phyloP scores from a whole-genome alignment of 2,888 invertebrate species.

The Plebejus anna region DNA sequence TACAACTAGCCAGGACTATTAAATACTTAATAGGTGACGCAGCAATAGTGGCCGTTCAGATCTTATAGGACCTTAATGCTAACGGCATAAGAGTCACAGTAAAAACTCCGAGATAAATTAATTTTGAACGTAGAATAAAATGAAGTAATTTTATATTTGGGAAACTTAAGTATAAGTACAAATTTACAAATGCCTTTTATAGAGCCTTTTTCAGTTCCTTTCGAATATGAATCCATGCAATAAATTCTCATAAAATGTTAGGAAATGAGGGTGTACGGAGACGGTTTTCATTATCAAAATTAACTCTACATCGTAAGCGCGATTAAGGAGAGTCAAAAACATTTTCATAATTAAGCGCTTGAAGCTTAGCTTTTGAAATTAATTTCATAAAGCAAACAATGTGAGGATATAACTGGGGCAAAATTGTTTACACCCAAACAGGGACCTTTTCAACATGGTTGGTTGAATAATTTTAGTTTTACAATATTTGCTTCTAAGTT shows the following conservation, averaged over 20 bases:
- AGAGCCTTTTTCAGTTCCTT: not conserved
- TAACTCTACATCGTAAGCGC: conserved; percentile 18
- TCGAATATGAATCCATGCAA: not conserved
- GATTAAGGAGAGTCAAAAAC: conserved; percentile 1
- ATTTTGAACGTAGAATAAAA: not conserved
- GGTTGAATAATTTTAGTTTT: not conserved
- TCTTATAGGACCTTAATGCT: not conserved
- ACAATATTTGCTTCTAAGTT: not conserved
- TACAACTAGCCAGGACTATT: conserved; percentile 2
- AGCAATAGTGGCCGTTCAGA: not conserved
- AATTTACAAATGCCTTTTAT: not conserved
- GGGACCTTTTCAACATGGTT: not conserved
- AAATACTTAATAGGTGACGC: conserved; percentile 7
- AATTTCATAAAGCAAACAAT: not conserved
- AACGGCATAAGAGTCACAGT: not conserved
- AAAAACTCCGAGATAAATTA: not conserved
- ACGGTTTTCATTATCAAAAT: conserved; percentile 14
- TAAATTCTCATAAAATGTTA: not conserved
- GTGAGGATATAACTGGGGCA: not conserved
- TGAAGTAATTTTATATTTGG: not conserved
- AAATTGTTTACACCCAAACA: conserved; percentile 7
- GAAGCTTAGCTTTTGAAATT: conserved; percentile 13
- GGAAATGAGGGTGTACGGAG: not conserved
- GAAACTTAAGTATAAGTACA: not conserved
- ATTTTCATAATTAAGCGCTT: conserved; percentile 20